Base-by-base conservation (phyloP, 2,888 invertebrate genomes). In the Heliconius charithonia region DNA sequence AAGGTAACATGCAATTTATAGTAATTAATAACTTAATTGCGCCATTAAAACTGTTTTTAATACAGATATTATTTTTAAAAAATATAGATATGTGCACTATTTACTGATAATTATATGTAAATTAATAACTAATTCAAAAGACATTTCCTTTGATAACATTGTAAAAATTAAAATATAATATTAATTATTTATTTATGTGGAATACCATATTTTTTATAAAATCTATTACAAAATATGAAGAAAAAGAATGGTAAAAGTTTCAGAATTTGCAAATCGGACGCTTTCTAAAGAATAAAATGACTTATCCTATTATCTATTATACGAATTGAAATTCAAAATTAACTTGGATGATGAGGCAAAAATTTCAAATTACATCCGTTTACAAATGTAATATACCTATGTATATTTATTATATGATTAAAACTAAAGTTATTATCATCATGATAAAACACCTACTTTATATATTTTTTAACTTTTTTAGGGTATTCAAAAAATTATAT, bases 11-110 rank as follows among this genome's bases (percentile, higher is more conserved):
- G n/a, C 66, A 66, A 66, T 66, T 66, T 3, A 10, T 32, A 32
- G 10, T 66, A 66, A 66, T 66, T 66, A 66, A 66, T 66, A 37
- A 66, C 19, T n/a, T 66, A 66, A 66, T 66, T 37, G 32, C 37
- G 51, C 19, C 51, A 51, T 19, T 51, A 51, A 51, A 51, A 51
- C 19, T 7, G 2, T 51, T 19, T 51, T 51, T 51, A 19, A 19
- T 51, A 51, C 19, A 51, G 6, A 51, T 51, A 51, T 51, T 19
- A 51, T 19, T 51, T 51, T 19, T 4, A 19, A 19, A 51, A 51
- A 19, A 51, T 19, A 51, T 51, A 51, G 51, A 19, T n/a, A 59
- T 59, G 59, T 59, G 10, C 10, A 19, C 51, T 51, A 51, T 65
- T 65, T 65, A 19, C 65, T 65, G 3, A 9, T 65, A 25, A 66